A percentile compares a stretch with the other conserved stretches of the same genome.
Conservation (phyloP, 2,113 vertebrate species). For the Fregetta grallaria region DNA sequence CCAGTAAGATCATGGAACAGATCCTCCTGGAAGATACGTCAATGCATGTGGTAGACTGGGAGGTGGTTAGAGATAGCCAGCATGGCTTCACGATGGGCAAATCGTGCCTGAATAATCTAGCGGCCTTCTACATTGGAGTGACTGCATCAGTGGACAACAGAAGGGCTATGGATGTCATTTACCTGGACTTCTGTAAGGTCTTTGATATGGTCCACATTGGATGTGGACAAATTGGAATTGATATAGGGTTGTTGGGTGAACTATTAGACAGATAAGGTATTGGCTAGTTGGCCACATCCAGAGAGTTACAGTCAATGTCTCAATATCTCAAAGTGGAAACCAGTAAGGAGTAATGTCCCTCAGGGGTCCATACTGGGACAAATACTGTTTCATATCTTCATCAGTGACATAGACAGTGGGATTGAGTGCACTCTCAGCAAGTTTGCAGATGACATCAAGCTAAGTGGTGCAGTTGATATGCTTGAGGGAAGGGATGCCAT, state of each 20-base stretch:
- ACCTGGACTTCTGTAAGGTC: not conserved
- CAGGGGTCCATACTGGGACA: fast-evolving
- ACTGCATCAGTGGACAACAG: not conserved
- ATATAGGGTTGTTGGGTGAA: not conserved
- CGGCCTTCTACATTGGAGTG: not conserved
- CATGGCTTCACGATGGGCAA: not conserved
- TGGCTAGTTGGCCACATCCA: not conserved
- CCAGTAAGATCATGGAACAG: not conserved
- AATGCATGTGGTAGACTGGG: not conserved
- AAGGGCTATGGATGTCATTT: not conserved
- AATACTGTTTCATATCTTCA: not conserved
- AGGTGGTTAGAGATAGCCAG: not conserved
- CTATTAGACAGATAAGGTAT: not conserved
- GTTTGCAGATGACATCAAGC: not conserved
- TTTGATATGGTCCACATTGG: not conserved
- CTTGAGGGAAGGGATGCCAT: not conserved
- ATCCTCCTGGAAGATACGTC: not conserved
- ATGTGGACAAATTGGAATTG: not conserved
- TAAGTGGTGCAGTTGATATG: not conserved
- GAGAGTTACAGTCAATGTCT: not conserved
- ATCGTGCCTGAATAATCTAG: fast-evolving
- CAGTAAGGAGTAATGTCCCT: not conserved
- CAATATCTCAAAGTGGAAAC: not conserved
- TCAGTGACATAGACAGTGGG: not conserved
- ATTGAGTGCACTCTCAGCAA: not conserved